A percentile compares a stretch with the other conserved stretches of the same genome.
Evolutionary conservation across 1,140 invertebrate species (phyloP).

Genomic region (Drosophila parvula): DNA sequence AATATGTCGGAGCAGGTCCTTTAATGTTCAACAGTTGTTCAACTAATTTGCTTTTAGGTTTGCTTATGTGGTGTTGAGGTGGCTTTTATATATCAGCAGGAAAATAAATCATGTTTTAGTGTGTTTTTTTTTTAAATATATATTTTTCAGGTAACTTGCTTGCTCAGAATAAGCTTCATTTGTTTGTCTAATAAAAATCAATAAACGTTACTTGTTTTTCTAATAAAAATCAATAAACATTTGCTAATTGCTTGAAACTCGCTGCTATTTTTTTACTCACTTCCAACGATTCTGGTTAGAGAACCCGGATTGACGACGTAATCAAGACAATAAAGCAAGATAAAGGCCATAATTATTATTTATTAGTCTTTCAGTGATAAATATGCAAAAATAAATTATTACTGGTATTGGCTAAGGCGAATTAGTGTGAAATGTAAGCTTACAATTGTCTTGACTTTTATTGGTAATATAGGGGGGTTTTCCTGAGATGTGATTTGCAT

Average conservation of each 20-base stretch:
- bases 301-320: slow-evolving; percentile 37
- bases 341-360: slow-evolving; percentile 35
- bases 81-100: neutral
- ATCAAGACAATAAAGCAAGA: slow-evolving; percentile 21
- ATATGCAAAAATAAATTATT: slow-evolving; percentile 71
- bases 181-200: slow-evolving; percentile 1
- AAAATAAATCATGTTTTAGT: slow-evolving; percentile 3
- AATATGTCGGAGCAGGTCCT: slow-evolving; percentile 8
- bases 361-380: slow-evolving; percentile 35
- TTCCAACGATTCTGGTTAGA: slow-evolving; percentile 4
- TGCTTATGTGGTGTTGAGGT: neutral
- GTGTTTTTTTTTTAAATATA: neutral
- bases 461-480: slow-evolving; percentile 36
- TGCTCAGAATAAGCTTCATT: neutral
- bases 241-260: slow-evolving; percentile 10
- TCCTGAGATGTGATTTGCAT: slow-evolving; percentile 22
- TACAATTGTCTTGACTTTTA: slow-evolving; percentile 47
- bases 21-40: slow-evolving; percentile 22
- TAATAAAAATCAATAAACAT: slow-evolving; percentile 18
- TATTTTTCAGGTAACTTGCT: neutral
- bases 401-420: slow-evolving; percentile 7
- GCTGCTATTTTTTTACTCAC: neutral
- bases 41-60: slow-evolving; percentile 18
- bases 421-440: slow-evolving; percentile 39
- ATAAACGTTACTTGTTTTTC: slow-evolving; percentile 15